A percentile compares a stretch with the other conserved stretches of the same genome.
phyloP scores from a whole-genome alignment of 2,113 vertebrate species.

The Psittacara wagleri region DNA sequence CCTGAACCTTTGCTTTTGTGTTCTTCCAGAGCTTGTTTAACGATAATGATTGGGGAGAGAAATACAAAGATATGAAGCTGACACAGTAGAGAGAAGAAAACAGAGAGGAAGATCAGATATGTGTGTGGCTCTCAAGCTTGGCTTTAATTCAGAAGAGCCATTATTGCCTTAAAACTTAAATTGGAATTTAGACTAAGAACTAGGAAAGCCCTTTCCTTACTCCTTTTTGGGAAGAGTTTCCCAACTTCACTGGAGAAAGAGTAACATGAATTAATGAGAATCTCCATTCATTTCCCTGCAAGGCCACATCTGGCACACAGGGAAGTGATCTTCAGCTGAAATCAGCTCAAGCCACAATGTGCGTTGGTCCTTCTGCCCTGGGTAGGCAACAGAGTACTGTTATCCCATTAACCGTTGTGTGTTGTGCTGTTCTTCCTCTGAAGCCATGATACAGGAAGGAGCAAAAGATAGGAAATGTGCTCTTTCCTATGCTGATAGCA shows the following conservation, averaged over 20 bases:
- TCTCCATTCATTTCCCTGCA: not conserved
- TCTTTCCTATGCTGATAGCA: not conserved
- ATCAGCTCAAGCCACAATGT: not conserved
- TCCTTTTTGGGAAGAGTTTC: not conserved
- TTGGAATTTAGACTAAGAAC: not conserved
- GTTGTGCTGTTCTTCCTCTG: not conserved
- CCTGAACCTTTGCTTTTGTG: not conserved
- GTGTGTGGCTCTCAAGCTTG: not conserved
- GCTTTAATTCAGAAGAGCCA: not conserved
- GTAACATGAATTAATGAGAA: not conserved
- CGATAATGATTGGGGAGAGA: not conserved
- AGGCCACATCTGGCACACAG: not conserved
- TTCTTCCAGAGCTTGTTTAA: not conserved
- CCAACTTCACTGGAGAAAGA: not conserved
- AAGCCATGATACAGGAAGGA: not conserved
- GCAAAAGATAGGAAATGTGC: not conserved
- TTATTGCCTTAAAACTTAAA: not conserved
- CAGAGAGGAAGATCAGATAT: accelerated
- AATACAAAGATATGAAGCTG: not conserved
- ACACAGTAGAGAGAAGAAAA: not conserved
- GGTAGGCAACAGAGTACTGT: not conserved
- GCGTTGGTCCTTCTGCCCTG: no score
- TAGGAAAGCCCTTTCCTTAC: not conserved
- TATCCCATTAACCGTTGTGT: not conserved
- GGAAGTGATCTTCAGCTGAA: not conserved